These are phyloP conservation scores for Agriotes lineatus DNA, from an alignment of 2,888 invertebrate genomes.

Conservation along the genomic window DNA sequence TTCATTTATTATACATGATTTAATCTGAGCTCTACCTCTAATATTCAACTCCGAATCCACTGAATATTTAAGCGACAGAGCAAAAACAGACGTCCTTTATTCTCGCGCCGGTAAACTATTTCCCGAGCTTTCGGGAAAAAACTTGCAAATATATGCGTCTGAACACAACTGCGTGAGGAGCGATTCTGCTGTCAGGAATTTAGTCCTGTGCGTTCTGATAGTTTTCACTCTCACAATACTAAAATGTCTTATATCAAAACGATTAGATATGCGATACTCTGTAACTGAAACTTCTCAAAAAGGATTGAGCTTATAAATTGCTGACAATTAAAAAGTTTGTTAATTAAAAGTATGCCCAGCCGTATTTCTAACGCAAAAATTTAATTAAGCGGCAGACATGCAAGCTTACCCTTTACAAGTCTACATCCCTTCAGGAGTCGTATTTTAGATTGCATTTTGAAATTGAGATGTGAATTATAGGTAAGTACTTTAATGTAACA, in stretches of 20 bases:
- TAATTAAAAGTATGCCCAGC: constrained; percentile 4
- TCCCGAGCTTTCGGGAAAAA: not conserved
- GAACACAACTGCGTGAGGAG: too few relatives aligned
- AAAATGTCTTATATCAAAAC: too few relatives aligned
- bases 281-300: not conserved
- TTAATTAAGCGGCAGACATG: not conserved
- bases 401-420: not conserved
- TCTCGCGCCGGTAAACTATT: not conserved
- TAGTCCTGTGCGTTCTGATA: too few relatives aligned
- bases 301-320: not conserved
- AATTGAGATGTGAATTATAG: too few relatives aligned
- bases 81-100: not conserved
- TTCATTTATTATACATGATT: constrained; percentile 21
- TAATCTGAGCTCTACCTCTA: constrained; percentile 4
- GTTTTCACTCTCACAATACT: too few relatives aligned
- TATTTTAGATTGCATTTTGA: too few relatives aligned
- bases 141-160: not conserved
- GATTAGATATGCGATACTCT: not conserved
- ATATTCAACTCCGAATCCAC: not conserved
- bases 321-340: constrained; percentile 11
- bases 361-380: not conserved
- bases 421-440: too few relatives aligned
- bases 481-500: too few relatives aligned
- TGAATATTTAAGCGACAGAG: constrained; percentile 1
- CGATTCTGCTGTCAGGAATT: too few relatives aligned